Evolutionary conservation across 92 coral and sea anemone species (phyloP).

Genomic region (Paragorgia papillata): DNA sequence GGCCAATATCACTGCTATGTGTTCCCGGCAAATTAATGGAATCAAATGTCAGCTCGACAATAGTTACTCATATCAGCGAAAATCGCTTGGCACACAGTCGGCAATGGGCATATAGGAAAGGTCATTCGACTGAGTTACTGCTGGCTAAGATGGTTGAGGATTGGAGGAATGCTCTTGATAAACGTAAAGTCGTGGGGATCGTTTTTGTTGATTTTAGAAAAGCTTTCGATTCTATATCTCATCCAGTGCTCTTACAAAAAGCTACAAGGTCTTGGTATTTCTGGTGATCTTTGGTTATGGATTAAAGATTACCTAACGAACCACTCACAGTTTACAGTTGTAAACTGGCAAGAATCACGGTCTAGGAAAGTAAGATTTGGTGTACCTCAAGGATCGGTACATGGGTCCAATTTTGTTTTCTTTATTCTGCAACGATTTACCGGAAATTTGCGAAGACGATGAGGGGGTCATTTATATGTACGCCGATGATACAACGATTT

Average conservation of each 20-base stretch:
- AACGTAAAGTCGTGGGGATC: conserved; percentile 37
- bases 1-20: conserved; percentile 35
- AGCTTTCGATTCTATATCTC: conserved; percentile 50
- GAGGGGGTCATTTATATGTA: neutral
- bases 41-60: conserved; percentile 23
- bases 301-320: no score
- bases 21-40: conserved; percentile 39
- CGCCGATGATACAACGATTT: neutral
- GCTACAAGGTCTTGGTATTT: conserved; percentile 53
- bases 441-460: no score
- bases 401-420: conserved; percentile 17
- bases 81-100: conserved; percentile 22
- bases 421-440: conserved; percentile 1
- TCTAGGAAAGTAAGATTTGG: neutral
- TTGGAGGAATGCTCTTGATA: conserved; percentile 52
- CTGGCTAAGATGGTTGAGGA: conserved; percentile 49
- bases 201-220: no score
- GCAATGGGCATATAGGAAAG: conserved; percentile 47
- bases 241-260: conserved; percentile 34
- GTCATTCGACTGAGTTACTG: no score
- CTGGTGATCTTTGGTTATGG: no score
- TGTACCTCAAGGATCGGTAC: conserved; percentile 21
- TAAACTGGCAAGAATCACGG: neutral
- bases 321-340: no score
- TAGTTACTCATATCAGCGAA: conserved; percentile 26